These are phyloP conservation scores for Tychaedon coryphoeus DNA, from an alignment of 2,113 vertebrate genomes.

Conservation along the genomic window DNA sequence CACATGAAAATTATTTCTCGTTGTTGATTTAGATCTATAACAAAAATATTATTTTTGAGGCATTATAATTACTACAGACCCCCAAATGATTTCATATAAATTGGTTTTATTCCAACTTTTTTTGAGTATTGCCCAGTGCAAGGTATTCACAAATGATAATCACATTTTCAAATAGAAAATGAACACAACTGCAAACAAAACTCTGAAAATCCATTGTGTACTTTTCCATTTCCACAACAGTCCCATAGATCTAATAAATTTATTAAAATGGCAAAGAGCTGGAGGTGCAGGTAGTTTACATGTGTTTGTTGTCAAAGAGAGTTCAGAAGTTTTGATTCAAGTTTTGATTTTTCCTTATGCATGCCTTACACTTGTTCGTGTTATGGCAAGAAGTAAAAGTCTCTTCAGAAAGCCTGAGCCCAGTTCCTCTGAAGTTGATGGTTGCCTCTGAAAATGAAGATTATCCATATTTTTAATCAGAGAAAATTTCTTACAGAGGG, in stretches of 20 bases:
- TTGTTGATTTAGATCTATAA: not conserved
- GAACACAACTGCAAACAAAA: not conserved
- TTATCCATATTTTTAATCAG: not conserved
- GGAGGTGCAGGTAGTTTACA: not conserved
- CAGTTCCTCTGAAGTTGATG: not conserved
- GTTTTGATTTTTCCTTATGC: not conserved
- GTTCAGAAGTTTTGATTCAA: not conserved
- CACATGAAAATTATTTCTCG: not conserved
- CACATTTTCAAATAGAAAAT: not conserved
- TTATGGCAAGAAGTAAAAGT: not conserved
- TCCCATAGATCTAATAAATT: not conserved
- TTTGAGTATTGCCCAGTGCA: not conserved
- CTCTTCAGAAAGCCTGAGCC: not conserved
- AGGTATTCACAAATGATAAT: not conserved
- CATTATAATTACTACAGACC: not conserved
- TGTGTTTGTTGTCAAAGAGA: not conserved
- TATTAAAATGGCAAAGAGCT: not conserved
- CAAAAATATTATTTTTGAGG: not conserved
- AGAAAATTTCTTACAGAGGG: not conserved
- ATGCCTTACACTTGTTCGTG: not conserved
- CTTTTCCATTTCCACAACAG: not conserved
- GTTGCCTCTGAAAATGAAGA: not conserved
- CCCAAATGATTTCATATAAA: not conserved
- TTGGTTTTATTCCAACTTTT: not conserved
- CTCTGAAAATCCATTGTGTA: not conserved